Evolutionary conservation across 2,113 vertebrate species (phyloP), one percentile per base, ranked within the genome.

Genomic region (Corythornis cristatus): DNA sequence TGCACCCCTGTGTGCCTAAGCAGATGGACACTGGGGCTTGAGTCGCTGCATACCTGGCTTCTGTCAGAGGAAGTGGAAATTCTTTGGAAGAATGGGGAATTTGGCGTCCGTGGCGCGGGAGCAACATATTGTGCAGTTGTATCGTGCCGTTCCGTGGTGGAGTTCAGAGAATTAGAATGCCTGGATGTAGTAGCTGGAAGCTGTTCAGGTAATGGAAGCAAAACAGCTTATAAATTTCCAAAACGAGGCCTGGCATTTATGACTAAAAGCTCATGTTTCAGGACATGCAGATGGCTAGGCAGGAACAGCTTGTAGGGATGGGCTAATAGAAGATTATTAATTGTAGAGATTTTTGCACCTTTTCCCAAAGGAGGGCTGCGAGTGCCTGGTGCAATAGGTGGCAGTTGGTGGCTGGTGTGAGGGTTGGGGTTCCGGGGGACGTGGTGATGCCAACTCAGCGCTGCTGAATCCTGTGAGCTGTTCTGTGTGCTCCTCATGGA

Each of bases 281-380:
- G 96, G 96, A 95, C 90, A 73, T 80, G 92, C 95, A 96, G 96
- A 96, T 96, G 96, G 96, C 45, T 76, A 23, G 72, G 85, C 60
- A 91, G 88, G 88, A 96, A 96, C 96, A 96, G 96, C 96, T 96
- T 96, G 96, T 79, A 95, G 75, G 96, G 96, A 40, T 3, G 93
- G 96, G 82, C 96, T 96, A 95, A 95, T 95, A 91, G 1, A 53
- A 70, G 26, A 67, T 96, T 93, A 96, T 96, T 96, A 91, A 85
- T 88, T 68, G 90, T 48, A n/a, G 50, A 3, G 3, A 20, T 58
- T 68, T 79, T 46, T 58, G 73, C 64, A 40, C 62, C 50, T 23
- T 54, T 9, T 51, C 7, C n/a, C 43, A 18, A 12, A 3, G 25
- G 1, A 35, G 66, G 29, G 9, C 45, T 8, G 0, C 0, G 40